phyloP scores from a whole-genome alignment of 37 sponge, comb jelly and placozoan genomes.

The Mnemiopsis leidyi region DNA sequence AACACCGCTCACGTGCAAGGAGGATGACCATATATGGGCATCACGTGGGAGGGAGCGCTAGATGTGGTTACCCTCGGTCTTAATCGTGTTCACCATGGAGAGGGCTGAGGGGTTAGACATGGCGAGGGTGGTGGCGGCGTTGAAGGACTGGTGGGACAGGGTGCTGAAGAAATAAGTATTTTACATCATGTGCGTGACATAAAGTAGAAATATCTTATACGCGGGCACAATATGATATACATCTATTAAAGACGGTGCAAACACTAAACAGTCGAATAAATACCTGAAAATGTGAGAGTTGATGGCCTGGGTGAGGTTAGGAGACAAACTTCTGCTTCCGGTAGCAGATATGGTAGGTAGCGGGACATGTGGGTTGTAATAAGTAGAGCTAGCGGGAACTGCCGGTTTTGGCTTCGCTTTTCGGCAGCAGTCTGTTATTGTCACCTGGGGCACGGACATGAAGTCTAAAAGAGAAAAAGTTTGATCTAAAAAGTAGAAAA shows the following conservation, averaged over 20 bases:
- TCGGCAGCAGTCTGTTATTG: conserved; percentile 35
- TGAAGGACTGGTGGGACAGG: conserved; percentile 44
- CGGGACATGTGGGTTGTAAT: background rate
- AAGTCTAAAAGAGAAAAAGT: background rate
- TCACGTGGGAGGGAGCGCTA: background rate
- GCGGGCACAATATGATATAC: too few relatives aligned
- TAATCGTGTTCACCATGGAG: background rate
- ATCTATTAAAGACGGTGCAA: too few relatives aligned
- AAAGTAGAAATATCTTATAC: too few relatives aligned
- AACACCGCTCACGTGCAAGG: background rate
- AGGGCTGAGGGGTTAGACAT: conserved; percentile 14
- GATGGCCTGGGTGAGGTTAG: conserved; percentile 24
- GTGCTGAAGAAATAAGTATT: too few relatives aligned
- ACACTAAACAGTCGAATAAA: too few relatives aligned
- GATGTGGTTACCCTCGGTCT: background rate
- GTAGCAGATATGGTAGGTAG: background rate
- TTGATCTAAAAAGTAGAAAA: too few relatives aligned
- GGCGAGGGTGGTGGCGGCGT: conserved; percentile 4
- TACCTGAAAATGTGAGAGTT: conserved; percentile 62
- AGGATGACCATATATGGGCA: background rate
- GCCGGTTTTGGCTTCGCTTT: conserved; percentile 44
- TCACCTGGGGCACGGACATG: background rate
- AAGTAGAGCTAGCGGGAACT: background rate
- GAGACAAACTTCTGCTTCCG: background rate
- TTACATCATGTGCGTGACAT: too few relatives aligned